phyloP scores from a whole-genome alignment of 2,113 vertebrate genomes.

The Anarrhichthys ocellatus region DNA sequence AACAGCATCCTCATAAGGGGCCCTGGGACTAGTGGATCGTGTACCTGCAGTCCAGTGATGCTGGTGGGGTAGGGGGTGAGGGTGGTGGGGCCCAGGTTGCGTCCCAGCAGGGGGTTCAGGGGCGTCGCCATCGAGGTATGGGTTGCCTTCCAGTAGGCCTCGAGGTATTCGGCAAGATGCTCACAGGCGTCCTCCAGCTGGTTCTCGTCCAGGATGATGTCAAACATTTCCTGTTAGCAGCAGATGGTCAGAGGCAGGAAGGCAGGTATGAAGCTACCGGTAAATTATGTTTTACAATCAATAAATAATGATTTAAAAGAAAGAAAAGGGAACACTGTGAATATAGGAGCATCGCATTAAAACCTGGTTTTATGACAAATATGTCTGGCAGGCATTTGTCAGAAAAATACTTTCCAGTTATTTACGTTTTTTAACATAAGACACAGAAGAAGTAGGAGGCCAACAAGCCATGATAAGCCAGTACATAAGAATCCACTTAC shows the following conservation, averaged over 20 bases:
- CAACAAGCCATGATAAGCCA: not conserved
- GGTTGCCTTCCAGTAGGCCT: conserved; percentile 98
- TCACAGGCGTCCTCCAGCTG: conserved; percentile 94
- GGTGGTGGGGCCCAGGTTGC: conserved; percentile 92
- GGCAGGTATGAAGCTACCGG: not conserved
- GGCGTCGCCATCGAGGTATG: conserved; percentile 95
- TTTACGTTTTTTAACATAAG: not conserved
- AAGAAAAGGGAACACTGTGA: not conserved
- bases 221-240: conserved; percentile 90
- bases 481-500: conserved; percentile 78
- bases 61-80: conserved; percentile 93
- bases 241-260: conserved; percentile 24
- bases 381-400: not conserved
- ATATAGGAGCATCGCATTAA: not conserved
- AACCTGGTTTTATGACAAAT: not conserved
- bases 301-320: not conserved
- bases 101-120: conserved; percentile 93
- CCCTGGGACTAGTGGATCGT: not conserved
- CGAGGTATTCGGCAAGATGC: conserved; percentile 92
- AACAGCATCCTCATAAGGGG: not conserved
- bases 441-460: not conserved
- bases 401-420: too few species aligned
- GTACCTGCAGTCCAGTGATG: conserved; percentile 97
- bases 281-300: not conserved
- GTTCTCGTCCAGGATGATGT: conserved; percentile 97